Conservation (phyloP, 2,888 invertebrate genomes). For the Dryomyza anilis region DNA sequence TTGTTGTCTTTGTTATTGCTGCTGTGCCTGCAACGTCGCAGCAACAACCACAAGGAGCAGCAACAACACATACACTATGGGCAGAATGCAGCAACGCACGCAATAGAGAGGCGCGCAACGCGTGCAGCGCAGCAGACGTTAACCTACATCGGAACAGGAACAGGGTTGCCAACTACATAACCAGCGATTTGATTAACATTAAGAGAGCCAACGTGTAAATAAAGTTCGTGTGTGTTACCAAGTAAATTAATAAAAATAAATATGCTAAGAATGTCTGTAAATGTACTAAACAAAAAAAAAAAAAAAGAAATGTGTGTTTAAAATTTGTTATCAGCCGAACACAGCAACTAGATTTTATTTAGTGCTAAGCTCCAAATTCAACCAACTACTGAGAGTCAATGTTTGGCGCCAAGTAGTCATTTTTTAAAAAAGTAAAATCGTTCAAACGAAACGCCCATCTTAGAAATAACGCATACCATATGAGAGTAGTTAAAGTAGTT, state of each 20-base stretch:
- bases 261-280: not conserved
- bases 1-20: conserved; percentile 46
- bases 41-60: too few relatives aligned
- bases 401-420: too few relatives aligned
- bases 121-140: conserved; percentile 4
- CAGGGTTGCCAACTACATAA: conserved; percentile 21
- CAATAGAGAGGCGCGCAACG: conserved; percentile 28
- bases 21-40: conserved; percentile 38
- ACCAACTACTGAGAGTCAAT: too few relatives aligned
- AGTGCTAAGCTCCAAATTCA: too few relatives aligned
- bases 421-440: too few relatives aligned
- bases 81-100: conserved; percentile 42
- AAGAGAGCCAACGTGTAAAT: not conserved
- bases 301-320: conserved; percentile 5
- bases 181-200: conserved; percentile 3
- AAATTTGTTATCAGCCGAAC: conserved; percentile 5
- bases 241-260: not conserved
- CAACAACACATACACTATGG: conserved; percentile 31
- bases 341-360: not conserved
- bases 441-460: too few relatives aligned
- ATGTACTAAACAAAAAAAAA: not conserved
- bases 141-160: not conserved
- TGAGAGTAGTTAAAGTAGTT: too few relatives aligned
- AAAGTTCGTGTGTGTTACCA: not conserved
- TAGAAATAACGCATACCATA: too few relatives aligned